phyloP scores from a whole-genome alignment of 2,888 invertebrate genomes.

The Unio pictorum region DNA sequence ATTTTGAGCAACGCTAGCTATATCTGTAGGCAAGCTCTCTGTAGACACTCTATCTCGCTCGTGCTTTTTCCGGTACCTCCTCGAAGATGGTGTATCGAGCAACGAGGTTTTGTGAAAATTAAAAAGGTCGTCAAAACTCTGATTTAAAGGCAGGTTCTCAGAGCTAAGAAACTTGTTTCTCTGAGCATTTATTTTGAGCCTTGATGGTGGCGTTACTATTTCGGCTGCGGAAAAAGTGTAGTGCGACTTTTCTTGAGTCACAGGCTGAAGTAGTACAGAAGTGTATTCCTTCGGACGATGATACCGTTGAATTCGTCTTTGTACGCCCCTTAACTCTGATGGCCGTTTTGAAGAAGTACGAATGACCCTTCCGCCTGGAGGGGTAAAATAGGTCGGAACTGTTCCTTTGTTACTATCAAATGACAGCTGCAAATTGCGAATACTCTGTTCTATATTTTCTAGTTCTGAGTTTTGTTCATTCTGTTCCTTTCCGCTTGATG shows the following conservation, averaged over 20 bases:
- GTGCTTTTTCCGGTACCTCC: conserved; percentile 34
- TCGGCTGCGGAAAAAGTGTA: conserved; percentile 16
- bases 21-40: conserved; percentile 32
- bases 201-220: conserved; percentile 20
- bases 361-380: conserved; percentile 20
- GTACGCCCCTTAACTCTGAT: conserved; percentile 32
- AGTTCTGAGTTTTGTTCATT: conserved; percentile 2
- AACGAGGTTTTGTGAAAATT: conserved; percentile 48
- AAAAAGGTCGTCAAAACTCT: conserved; percentile 33
- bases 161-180: conserved; percentile 56
- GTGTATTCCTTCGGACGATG: conserved; percentile 36
- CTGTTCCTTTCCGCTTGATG: too few species aligned
- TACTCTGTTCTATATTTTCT: conserved; percentile 9
- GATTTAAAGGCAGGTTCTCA: conserved; percentile 43
- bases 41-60: conserved; percentile 25
- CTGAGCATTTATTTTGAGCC: conserved; percentile 53
- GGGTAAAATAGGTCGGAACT: too few species aligned
- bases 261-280: conserved; percentile 43
- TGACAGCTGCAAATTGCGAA: not conserved
- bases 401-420: too few species aligned
- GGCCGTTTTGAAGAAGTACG: conserved; percentile 32
- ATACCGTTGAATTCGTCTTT: conserved; percentile 15
- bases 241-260: conserved; percentile 25
- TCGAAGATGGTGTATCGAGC: conserved; percentile 31
- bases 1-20: conserved; percentile 26